Percentiles rank a stretch among this genome's conserved stretches.
These are phyloP conservation scores for Apolygus lucorum DNA, from an alignment of 1,140 invertebrate genomes.

Conservation along the genomic window DNA sequence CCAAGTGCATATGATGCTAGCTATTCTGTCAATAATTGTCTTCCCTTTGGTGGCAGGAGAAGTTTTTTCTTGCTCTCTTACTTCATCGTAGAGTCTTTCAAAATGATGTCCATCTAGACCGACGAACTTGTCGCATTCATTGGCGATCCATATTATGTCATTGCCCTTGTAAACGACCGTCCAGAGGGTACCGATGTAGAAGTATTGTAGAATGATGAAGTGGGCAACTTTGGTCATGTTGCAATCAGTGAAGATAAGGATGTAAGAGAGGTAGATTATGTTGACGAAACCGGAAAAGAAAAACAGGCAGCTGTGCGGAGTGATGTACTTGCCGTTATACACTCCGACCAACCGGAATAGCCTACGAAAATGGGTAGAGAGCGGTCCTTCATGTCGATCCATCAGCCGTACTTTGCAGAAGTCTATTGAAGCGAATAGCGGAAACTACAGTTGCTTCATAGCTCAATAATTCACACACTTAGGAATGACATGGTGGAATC, in stretches of 20 bases:
- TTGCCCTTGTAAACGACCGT: background rate
- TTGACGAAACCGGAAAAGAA: background rate
- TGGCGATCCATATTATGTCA: background rate
- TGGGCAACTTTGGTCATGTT: background rate
- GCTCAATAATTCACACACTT: too few species aligned
- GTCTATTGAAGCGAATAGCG: too few species aligned
- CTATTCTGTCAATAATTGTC: too few species aligned
- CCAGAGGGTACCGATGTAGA: background rate
- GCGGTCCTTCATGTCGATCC: too few species aligned
- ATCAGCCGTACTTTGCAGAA: too few species aligned
- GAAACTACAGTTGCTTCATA: too few species aligned
- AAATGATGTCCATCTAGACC: background rate
- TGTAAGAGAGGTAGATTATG: background rate
- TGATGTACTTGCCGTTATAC: background rate
- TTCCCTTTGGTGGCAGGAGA: too few species aligned
- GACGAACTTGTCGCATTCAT: background rate
- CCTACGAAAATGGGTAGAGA: background rate
- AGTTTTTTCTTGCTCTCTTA: too few species aligned
- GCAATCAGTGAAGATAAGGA: background rate
- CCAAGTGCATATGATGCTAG: too few species aligned
- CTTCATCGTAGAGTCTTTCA: too few species aligned
- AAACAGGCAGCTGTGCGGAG: background rate
- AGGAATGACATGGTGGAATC: too few species aligned
- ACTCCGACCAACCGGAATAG: background rate
- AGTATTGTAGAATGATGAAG: background rate